Percentiles rank a stretch among this genome's conserved stretches.
Conservation (phyloP, 2,113 vertebrate genomes). For the Sorex fumeus region DNA sequence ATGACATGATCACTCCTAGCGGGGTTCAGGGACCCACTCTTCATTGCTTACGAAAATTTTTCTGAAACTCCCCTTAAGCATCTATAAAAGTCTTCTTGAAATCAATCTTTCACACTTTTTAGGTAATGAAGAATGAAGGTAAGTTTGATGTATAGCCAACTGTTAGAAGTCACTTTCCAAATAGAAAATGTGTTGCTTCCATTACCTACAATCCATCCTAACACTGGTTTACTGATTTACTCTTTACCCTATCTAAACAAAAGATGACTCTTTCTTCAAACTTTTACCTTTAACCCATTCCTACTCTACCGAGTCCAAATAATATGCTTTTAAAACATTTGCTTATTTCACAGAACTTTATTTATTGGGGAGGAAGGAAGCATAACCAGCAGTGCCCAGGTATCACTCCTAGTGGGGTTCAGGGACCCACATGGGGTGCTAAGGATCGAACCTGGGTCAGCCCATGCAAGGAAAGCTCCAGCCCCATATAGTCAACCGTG, state of each 20-base stretch:
- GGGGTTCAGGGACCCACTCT: too few species aligned
- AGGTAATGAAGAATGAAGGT: constrained; percentile 16
- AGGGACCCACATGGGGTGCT: too few species aligned
- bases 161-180: background rate
- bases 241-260: background rate
- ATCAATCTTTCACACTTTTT: background rate
- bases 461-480: background rate
- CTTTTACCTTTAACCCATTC: background rate
- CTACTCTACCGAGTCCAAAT: background rate
- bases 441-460: too few species aligned
- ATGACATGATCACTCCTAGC: too few species aligned
- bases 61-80: constrained; percentile 40
- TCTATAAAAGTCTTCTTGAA: constrained; percentile 26
- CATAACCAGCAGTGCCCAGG: too few species aligned
- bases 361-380: background rate
- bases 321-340: background rate
- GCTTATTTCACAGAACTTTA: too few species aligned
- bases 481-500: background rate
- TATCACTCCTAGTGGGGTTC: too few species aligned
- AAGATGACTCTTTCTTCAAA: constrained; percentile 15
- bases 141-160: background rate
- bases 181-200: background rate
- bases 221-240: background rate
- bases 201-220: background rate
- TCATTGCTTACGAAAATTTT: background rate